A percentile compares a stretch with the other conserved stretches of the same genome.
Evolutionary conservation across 1,140 invertebrate species (phyloP).

Genomic region (Periplaneta americana): DNA sequence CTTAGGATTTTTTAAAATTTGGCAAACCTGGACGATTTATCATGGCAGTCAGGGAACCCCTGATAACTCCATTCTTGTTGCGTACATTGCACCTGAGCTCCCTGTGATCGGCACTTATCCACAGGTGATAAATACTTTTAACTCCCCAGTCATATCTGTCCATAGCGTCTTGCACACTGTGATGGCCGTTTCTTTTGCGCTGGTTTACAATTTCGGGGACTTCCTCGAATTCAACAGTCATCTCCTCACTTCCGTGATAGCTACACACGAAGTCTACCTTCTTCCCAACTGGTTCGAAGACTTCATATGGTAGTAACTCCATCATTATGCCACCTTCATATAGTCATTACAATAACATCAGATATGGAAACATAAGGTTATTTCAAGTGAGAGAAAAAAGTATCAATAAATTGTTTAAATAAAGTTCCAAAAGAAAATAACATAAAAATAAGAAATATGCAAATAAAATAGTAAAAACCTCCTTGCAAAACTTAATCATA

Average conservation of each 20-base stretch:
- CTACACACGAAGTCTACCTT: constrained; percentile 43
- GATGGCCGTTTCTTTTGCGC: constrained; percentile 17
- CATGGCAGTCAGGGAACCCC: constrained; percentile 1
- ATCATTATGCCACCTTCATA: constrained; percentile 45
- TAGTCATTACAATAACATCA: background rate
- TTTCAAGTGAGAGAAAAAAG: too few relatives aligned
- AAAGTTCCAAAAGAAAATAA: too few relatives aligned
- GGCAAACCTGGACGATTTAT: background rate
- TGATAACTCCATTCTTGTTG: background rate
- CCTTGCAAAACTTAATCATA: too few relatives aligned
- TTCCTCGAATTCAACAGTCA: constrained; percentile 40
- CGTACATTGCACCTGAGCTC: background rate
- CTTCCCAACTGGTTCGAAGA: constrained; percentile 33
- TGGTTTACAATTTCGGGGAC: background rate
- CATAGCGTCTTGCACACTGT: background rate
- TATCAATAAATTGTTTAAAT: too few relatives aligned
- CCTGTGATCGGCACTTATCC: background rate
- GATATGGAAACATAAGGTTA: too few relatives aligned
- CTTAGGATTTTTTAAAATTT: background rate
- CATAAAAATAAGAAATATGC: too few relatives aligned
- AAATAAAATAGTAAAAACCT: too few relatives aligned
- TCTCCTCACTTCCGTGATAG: constrained; percentile 37
- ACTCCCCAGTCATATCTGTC: background rate
- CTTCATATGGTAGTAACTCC: constrained; percentile 43
- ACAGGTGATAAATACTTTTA: background rate